Conservation (phyloP, 2,113 vertebrate species). For the Seriola dumerili region DNA sequence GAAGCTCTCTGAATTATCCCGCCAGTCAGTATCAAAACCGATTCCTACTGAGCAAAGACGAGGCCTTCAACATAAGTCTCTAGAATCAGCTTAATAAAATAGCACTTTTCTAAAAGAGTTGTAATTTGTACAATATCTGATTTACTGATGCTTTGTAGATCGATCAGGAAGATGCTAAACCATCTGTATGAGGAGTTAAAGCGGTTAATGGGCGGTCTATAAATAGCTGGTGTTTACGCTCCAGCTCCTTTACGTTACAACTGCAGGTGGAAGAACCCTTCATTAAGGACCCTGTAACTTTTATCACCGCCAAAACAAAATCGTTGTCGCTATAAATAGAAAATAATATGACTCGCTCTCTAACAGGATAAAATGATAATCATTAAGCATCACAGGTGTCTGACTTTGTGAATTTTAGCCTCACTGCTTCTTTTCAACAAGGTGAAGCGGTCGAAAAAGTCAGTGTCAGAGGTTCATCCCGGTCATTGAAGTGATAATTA, state of each 20-base stretch:
- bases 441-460: no score
- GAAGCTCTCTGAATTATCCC: conserved; percentile 42
- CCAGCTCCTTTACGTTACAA: not conserved
- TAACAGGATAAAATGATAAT: no score
- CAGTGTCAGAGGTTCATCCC: no score
- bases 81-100: not conserved
- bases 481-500: no score
- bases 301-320: no score
- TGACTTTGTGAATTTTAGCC: no score
- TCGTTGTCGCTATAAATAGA: no score
- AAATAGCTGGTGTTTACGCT: not conserved
- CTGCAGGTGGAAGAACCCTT: not conserved
- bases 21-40: conserved; percentile 62
- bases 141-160: conserved; percentile 9
- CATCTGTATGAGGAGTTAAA: not conserved
- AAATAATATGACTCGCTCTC: no score
- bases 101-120: not conserved
- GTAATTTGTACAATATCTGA: not conserved
- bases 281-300: no score
- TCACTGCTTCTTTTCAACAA: no score
- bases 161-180: conserved; percentile 9
- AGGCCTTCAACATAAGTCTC: conserved; percentile 17
- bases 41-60: not conserved
- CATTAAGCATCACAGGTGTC: no score
- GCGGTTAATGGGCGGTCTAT: no score